Evolutionary conservation across 1,140 invertebrate genomes (phyloP).

Genomic region (Drosophila virilis): DNA sequence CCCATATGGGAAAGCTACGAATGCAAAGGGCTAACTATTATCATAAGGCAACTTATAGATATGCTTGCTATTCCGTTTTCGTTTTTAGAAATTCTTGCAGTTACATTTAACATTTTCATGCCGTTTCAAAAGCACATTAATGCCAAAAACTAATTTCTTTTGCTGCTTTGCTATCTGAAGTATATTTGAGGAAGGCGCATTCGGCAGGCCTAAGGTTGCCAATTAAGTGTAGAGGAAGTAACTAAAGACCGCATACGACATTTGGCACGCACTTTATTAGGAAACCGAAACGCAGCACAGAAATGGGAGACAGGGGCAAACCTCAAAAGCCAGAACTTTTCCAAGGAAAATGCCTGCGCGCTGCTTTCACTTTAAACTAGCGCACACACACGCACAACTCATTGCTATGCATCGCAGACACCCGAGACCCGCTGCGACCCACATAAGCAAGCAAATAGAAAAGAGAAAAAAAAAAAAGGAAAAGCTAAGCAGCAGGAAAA

Average conservation of each 20-base stretch:
- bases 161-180: not conserved
- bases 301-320: conserved; percentile 36
- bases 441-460: conserved; percentile 49
- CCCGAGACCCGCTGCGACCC: conserved; percentile 58
- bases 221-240: conserved; percentile 64
- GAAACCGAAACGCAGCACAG: conserved; percentile 33
- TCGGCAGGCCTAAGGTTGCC: conserved; percentile 45
- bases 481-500: conserved; percentile 1
- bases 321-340: conserved; percentile 68
- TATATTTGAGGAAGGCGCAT: not conserved
- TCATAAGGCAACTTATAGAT: not conserved
- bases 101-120: not conserved
- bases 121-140: conserved; percentile 3
- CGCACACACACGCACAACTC: conserved; percentile 37
- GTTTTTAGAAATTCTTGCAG: not conserved
- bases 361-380: conserved; percentile 69
- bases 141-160: conserved; percentile 12
- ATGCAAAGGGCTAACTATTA: no score
- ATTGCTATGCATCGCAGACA: conserved; percentile 65
- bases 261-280: conserved; percentile 70
- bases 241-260: conserved; percentile 33
- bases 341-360: conserved; percentile 35
- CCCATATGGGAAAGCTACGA: no score
- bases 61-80: not conserved
- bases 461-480: not conserved